Percentiles rank a stretch among this genome's conserved stretches.
phyloP scores from a whole-genome alignment of 2,797 vertebrate genomes.

The Pangasius mekongensis region DNA sequence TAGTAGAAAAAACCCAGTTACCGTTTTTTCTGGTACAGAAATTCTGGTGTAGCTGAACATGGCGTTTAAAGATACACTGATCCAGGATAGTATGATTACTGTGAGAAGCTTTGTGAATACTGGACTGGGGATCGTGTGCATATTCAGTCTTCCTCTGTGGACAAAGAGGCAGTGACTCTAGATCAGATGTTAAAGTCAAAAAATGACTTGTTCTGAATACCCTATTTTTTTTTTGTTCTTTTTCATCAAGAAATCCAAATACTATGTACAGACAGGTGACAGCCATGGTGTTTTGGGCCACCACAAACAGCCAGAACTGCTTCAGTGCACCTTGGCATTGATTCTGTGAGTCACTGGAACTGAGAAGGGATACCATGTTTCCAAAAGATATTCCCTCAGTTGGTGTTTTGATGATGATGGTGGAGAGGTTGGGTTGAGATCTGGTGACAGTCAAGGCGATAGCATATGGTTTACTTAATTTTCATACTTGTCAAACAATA shows the following conservation, averaged over 20 bases:
- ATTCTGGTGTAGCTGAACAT: neutral
- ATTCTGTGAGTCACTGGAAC: neutral
- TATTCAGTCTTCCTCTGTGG: neutral
- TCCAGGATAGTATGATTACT: neutral
- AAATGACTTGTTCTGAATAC: too few relatives aligned
- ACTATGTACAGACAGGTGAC: too few relatives aligned
- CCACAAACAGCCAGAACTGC: neutral
- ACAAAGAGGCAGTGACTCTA: neutral
- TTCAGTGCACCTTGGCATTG: neutral
- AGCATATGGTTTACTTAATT: too few relatives aligned
- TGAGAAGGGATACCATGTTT: neutral
- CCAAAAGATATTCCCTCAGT: neutral
- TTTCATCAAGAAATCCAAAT: too few relatives aligned
- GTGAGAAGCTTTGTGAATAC: neutral
- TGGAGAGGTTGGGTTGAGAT: neutral
- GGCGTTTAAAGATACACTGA: neutral
- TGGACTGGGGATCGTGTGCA: neutral
- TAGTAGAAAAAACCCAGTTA: neutral
- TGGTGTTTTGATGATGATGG: neutral
- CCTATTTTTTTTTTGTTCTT: too few relatives aligned
- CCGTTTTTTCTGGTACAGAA: neutral
- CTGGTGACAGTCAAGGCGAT: too few relatives aligned
- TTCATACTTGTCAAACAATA: too few relatives aligned
- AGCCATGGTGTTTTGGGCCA: neutral
- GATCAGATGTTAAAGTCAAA: too few relatives aligned